These are phyloP conservation scores for Poecilia wingei DNA, from an alignment of 2,797 vertebrate species.

Conservation along the genomic window DNA sequence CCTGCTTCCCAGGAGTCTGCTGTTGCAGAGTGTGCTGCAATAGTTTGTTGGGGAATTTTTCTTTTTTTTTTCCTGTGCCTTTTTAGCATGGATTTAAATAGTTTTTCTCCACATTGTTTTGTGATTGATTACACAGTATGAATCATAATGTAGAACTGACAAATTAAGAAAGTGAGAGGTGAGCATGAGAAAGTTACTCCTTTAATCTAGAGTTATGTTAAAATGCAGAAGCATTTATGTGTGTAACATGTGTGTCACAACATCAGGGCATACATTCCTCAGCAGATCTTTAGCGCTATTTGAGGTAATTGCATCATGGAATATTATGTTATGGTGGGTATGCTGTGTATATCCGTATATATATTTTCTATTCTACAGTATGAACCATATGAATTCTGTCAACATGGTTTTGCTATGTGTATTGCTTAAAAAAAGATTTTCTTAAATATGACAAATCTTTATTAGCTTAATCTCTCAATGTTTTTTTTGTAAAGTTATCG, in stretches of 20 bases:
- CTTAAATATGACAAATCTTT: no score
- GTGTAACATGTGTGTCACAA: background rate
- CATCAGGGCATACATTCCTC: background rate
- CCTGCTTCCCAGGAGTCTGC: background rate
- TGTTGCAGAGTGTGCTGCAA: background rate
- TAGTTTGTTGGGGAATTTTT: background rate
- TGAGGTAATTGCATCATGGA: no score
- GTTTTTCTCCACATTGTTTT: background rate
- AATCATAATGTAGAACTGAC: background rate
- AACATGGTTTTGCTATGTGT: no score
- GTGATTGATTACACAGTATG: background rate
- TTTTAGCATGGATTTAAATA: background rate
- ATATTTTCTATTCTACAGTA: no score
- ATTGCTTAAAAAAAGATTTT: no score
- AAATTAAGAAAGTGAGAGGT: background rate
- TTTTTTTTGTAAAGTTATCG: no score
- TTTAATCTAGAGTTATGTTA: background rate
- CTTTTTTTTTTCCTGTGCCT: background rate
- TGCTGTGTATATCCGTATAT: no score
- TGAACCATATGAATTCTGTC: no score
- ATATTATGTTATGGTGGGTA: no score
- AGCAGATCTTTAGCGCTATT: no score
- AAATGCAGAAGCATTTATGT: background rate
- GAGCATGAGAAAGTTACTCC: background rate
- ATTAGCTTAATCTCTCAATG: no score